Percentiles rank a stretch among this genome's conserved stretches.
These are phyloP conservation scores for Cheilosia urbana DNA, from an alignment of 2,888 invertebrate genomes.

Conservation along the genomic window DNA sequence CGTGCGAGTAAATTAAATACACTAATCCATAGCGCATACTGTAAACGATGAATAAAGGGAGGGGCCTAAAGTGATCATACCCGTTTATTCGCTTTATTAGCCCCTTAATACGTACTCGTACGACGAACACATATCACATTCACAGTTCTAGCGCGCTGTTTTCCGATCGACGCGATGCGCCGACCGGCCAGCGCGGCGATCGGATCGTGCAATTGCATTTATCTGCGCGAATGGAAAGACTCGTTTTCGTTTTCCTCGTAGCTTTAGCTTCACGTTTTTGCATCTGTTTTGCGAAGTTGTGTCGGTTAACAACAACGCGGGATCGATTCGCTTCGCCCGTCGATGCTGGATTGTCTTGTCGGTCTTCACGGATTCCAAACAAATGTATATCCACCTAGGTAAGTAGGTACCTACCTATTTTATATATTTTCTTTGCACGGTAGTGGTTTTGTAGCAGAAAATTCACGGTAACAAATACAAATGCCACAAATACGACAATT, in stretches of 20 bases:
- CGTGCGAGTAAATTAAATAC: slow-evolving; percentile 43
- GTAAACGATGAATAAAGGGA: slow-evolving; percentile 42
- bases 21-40: slow-evolving; percentile 25
- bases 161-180: neutral
- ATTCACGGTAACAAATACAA: slow-evolving; percentile 23
- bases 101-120: slow-evolving; percentile 17
- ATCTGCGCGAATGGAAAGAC: slow-evolving; percentile 24
- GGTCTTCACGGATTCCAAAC: slow-evolving; percentile 25
- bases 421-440: neutral
- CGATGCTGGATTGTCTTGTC: slow-evolving; percentile 46
- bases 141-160: neutral
- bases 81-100: slow-evolving; percentile 60
- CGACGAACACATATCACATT: too few relatives aligned
- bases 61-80: slow-evolving; percentile 51
- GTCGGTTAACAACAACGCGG: slow-evolving; percentile 34
- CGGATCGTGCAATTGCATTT: slow-evolving; percentile 52
- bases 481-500: slow-evolving; percentile 18
- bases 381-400: neutral
- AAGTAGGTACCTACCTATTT: too few relatives aligned
- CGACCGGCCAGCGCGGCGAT: slow-evolving; percentile 5
- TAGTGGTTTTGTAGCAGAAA: slow-evolving; percentile 29
- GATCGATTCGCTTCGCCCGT: slow-evolving; percentile 21
- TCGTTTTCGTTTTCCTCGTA: slow-evolving; percentile 5
- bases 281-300: slow-evolving; percentile 21
- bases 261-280: slow-evolving; percentile 1